These are phyloP conservation scores for Coregonus sp. DNA, from an alignment of 2,797 vertebrate genomes.

Conservation along the genomic window DNA sequence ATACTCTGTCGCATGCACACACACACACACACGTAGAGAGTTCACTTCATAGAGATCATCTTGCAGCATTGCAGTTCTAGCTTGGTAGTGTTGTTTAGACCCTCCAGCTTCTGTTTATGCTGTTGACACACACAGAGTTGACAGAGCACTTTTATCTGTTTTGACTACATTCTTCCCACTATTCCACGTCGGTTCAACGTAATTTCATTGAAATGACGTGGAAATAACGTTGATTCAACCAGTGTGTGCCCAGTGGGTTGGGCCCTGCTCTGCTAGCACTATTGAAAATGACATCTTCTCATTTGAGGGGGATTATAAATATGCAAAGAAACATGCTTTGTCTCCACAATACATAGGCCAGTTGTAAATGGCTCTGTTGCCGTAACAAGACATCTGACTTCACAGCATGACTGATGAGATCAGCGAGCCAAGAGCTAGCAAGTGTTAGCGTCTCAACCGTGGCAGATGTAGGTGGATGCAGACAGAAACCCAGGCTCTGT, in stretches of 20 bases:
- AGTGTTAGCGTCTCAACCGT: background rate
- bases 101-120: background rate
- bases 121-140: constrained; percentile 4
- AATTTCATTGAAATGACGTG: too few relatives aligned
- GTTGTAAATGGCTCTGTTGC: background rate
- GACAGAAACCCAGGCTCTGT: constrained; percentile 1
- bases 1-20: too few relatives aligned
- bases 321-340: background rate
- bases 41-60: background rate
- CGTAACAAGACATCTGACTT: background rate
- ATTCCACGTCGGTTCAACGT: too few relatives aligned
- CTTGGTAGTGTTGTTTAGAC: background rate
- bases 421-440: background rate
- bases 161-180: background rate
- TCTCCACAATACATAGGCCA: background rate
- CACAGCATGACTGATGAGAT: background rate
- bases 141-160: background rate
- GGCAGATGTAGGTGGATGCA: constrained; percentile 32
- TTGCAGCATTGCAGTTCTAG: background rate
- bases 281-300: background rate
- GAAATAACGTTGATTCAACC: too few relatives aligned
- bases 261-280: background rate
- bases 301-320: background rate
- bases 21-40: background rate
- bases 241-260: background rate